phyloP scores from a whole-genome alignment of 2,113 vertebrate species.

The Callithrix jacchus region DNA sequence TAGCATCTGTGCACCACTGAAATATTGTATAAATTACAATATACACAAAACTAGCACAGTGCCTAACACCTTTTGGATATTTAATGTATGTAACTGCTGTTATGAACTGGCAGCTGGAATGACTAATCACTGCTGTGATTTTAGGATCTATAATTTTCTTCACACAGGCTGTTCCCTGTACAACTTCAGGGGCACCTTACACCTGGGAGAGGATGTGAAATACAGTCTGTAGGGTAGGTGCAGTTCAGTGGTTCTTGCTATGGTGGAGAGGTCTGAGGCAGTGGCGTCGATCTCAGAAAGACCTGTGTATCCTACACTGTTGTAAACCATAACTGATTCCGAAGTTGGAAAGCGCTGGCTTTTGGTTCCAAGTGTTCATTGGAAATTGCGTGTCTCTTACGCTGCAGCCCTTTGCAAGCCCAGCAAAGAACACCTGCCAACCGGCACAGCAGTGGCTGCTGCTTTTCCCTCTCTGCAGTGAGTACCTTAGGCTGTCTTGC shows the following conservation, averaged over 20 bases:
- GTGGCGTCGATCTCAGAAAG: background rate
- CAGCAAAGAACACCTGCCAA: accelerated
- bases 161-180: background rate
- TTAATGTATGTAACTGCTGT: background rate
- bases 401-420: accelerated
- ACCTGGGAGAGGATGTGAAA: background rate
- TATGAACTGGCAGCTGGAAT: background rate
- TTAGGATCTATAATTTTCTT: background rate
- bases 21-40: background rate
- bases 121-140: background rate
- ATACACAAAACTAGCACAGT: background rate
- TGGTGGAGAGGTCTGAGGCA: no score
- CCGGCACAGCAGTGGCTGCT: background rate
- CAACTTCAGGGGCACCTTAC: background rate
- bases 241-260: background rate
- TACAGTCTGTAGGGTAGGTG: accelerated
- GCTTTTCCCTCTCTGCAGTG: background rate
- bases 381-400: accelerated
- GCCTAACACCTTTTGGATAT: background rate
- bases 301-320: background rate
- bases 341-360: background rate
- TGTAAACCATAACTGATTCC: background rate
- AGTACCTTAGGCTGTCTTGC: accelerated
- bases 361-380: background rate
- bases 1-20: background rate